phyloP scores from a whole-genome alignment of 1,140 invertebrate genomes.

The Dolichoris vasculosae region DNA sequence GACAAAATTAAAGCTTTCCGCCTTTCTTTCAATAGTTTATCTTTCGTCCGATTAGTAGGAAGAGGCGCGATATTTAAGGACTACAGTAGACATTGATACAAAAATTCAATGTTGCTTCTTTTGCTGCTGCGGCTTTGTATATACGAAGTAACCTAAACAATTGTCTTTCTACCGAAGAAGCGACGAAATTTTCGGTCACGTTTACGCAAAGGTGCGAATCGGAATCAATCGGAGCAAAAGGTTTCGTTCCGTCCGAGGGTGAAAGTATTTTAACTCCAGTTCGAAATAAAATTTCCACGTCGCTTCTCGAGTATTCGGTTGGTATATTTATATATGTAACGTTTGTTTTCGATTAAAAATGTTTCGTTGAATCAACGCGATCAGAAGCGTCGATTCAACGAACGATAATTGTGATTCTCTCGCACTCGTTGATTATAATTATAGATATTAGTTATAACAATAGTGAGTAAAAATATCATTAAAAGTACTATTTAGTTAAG shows the following conservation, averaged over 20 bases:
- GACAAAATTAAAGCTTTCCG: neutral
- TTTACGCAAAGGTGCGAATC: constrained; percentile 34
- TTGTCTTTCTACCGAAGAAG: constrained; percentile 66
- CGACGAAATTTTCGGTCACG: constrained; percentile 64
- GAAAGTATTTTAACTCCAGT: neutral
- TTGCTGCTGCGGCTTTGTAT: constrained; percentile 64
- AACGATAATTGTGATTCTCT: constrained; percentile 60
- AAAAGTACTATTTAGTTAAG: no score
- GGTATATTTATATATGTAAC: constrained; percentile 48
- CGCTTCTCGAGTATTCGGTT: constrained; percentile 13
- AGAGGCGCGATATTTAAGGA: constrained; percentile 63
- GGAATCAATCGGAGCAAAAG: neutral
- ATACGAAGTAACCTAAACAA: constrained; percentile 67
- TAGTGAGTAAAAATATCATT: no score
- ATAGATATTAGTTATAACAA: no score
- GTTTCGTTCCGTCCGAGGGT: neutral
- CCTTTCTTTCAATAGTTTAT: neutral
- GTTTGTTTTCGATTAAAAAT: constrained; percentile 65
- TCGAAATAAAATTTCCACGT: neutral
- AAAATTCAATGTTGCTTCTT: constrained; percentile 72
- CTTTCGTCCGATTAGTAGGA: constrained; percentile 5
- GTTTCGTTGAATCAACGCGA: constrained; percentile 71
- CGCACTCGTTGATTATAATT: constrained; percentile 32
- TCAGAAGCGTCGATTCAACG: constrained; percentile 69
- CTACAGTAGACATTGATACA: constrained; percentile 73